These are phyloP conservation scores for Slavum lentiscoides DNA, from an alignment of 2,888 invertebrate species.

Conservation along the genomic window DNA sequence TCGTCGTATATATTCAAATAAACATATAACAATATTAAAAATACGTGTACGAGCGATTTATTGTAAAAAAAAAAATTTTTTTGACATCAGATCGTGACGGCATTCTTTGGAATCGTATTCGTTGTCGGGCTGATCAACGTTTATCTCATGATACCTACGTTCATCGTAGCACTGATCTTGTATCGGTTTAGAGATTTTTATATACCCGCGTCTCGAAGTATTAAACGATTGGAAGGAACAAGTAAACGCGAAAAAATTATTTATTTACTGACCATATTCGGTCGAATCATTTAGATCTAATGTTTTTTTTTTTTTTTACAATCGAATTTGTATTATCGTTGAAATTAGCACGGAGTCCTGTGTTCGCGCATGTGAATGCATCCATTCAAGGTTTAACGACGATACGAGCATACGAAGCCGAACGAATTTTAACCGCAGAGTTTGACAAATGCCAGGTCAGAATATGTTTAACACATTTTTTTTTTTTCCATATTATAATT, in stretches of 20 bases:
- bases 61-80: slow-evolving; percentile 61
- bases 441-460: slow-evolving; percentile 63
- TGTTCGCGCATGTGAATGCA: slow-evolving; percentile 80
- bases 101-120: slow-evolving; percentile 75
- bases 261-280: not conserved
- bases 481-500: not conserved
- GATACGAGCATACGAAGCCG: slow-evolving; percentile 75
- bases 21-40: not conserved
- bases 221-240: slow-evolving; percentile 80
- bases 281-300: not conserved
- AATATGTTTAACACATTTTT: not conserved
- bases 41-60: too few species aligned
- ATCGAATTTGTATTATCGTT: too few species aligned
- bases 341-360: slow-evolving; percentile 75
- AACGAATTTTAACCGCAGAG: slow-evolving; percentile 67
- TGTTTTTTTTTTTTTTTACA: too few species aligned
- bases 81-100: slow-evolving; percentile 73
- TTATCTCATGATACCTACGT: slow-evolving; percentile 72
- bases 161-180: slow-evolving; percentile 73
- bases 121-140: slow-evolving; percentile 77
- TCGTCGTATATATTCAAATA: too few species aligned
- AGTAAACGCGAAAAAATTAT: slow-evolving; percentile 66
- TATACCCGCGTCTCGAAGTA: slow-evolving; percentile 76
- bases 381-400: slow-evolving; percentile 79
- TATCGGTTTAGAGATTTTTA: slow-evolving; percentile 77